Evolutionary conservation across 2,888 invertebrate species (phyloP).

Genomic region (Polymixis lichenea): DNA sequence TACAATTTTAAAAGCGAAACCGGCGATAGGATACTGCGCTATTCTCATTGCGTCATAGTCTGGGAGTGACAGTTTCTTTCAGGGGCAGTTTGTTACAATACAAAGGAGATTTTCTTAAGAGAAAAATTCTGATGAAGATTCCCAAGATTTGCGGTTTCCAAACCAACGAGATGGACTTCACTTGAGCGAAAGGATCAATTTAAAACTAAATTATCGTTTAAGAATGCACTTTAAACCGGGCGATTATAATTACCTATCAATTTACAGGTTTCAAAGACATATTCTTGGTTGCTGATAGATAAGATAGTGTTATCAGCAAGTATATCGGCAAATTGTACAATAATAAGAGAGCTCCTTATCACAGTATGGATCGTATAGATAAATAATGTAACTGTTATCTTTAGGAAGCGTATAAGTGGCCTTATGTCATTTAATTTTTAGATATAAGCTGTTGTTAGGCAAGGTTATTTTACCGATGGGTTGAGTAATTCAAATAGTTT

Average conservation of each 20-base stretch:
- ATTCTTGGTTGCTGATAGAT: constrained; percentile 60
- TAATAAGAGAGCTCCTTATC: constrained; percentile 62
- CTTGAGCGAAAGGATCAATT: neutral
- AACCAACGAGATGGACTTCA: neutral
- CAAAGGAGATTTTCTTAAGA: neutral
- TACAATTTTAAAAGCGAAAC: constrained; percentile 1
- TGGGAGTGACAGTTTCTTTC: neutral
- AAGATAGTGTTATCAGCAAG: constrained; percentile 64
- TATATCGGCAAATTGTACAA: constrained; percentile 68
- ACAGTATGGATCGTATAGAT: constrained; percentile 34
- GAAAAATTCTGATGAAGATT: neutral
- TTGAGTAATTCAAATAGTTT: constrained; percentile 15
- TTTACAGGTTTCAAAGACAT: constrained; percentile 41
- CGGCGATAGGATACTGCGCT: neutral
- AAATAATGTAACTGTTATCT: constrained; percentile 53
- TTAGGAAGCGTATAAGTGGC: constrained; percentile 42
- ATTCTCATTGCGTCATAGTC: constrained; percentile 1
- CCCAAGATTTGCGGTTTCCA: neutral
- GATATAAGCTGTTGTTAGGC: constrained; percentile 14
- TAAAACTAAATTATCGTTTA: constrained; percentile 2
- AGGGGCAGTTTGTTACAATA: neutral
- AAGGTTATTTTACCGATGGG: constrained; percentile 18
- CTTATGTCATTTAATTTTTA: constrained; percentile 27
- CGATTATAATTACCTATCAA: constrained; percentile 44
- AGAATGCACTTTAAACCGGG: constrained; percentile 26